These are phyloP conservation scores for Diorhabda elongata DNA, from an alignment of 1,140 invertebrate species.

Conservation along the genomic window DNA sequence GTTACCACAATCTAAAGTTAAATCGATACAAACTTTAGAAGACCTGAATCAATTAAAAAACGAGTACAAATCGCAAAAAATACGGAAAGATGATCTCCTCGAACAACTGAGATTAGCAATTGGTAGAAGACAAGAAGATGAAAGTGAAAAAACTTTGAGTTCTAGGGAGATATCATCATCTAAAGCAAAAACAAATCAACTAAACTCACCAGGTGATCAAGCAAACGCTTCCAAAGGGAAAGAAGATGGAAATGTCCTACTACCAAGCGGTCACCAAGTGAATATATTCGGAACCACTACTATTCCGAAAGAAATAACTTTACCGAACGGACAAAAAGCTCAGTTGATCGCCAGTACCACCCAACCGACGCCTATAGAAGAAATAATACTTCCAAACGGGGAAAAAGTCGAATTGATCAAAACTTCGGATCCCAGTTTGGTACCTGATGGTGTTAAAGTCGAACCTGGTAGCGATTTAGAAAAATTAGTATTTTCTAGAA, in stretches of 20 bases:
- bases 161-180: conserved; percentile 67
- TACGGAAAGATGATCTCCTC: conserved; percentile 57
- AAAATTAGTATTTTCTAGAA: conserved; percentile 43
- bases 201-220: conserved; percentile 63
- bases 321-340: conserved; percentile 70
- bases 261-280: conserved; percentile 68
- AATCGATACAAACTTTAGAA: conserved; percentile 40
- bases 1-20: conserved; percentile 32
- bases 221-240: conserved; percentile 56
- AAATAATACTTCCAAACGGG: conserved; percentile 66
- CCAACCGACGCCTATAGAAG: conserved; percentile 41
- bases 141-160: conserved; percentile 62
- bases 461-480: conserved; percentile 40
- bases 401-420: conserved; percentile 68
- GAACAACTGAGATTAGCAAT: conserved; percentile 68
- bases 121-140: conserved; percentile 59
- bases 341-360: conserved; percentile 54
- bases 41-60: conserved; percentile 42
- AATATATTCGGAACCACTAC: conserved; percentile 64
- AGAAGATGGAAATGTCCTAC: conserved; percentile 46
- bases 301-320: conserved; percentile 52
- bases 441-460: conserved; percentile 44
- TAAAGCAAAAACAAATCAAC: conserved; percentile 70
- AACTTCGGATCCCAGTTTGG: conserved; percentile 60
- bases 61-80: conserved; percentile 45